Conservation (phyloP, 1,140 invertebrate species). For the Bradysia coprophila region DNA sequence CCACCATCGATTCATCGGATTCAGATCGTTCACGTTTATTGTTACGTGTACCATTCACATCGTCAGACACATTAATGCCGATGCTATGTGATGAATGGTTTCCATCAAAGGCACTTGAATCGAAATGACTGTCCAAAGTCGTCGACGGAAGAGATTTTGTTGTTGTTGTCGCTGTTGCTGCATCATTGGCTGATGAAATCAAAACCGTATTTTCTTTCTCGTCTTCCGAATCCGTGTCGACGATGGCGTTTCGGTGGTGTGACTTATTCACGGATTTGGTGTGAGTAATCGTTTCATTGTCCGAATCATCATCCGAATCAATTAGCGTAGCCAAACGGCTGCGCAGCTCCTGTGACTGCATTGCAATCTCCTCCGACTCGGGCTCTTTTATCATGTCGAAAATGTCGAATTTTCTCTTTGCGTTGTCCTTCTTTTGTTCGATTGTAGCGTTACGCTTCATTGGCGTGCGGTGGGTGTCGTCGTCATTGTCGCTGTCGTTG, state of each 20-base stretch:
- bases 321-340: not conserved
- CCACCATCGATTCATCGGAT: not conserved
- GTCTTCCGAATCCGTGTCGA: not conserved
- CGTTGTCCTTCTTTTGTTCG: not conserved
- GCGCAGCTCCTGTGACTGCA: not conserved
- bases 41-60: not conserved
- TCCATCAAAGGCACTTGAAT: not conserved
- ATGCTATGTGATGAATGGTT: not conserved
- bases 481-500: slow-evolving; percentile 20
- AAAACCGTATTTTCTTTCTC: too few relatives aligned
- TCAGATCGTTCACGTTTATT: slow-evolving; percentile 1
- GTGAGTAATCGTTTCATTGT: too few relatives aligned
- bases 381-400: slow-evolving; percentile 4
- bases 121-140: not conserved
- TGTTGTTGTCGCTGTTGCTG: not conserved
- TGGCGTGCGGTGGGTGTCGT: slow-evolving; percentile 9
- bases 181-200: not conserved
- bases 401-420: slow-evolving; percentile 6
- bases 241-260: too few relatives aligned
- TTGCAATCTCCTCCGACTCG: slow-evolving; percentile 6
- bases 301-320: not conserved
- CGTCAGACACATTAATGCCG: not conserved
- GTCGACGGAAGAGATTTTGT: too few relatives aligned
- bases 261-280: too few relatives aligned
- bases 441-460: slow-evolving; percentile 2